phyloP scores from a whole-genome alignment of 1,140 invertebrate genomes.

The Scaptomyza graminum region DNA sequence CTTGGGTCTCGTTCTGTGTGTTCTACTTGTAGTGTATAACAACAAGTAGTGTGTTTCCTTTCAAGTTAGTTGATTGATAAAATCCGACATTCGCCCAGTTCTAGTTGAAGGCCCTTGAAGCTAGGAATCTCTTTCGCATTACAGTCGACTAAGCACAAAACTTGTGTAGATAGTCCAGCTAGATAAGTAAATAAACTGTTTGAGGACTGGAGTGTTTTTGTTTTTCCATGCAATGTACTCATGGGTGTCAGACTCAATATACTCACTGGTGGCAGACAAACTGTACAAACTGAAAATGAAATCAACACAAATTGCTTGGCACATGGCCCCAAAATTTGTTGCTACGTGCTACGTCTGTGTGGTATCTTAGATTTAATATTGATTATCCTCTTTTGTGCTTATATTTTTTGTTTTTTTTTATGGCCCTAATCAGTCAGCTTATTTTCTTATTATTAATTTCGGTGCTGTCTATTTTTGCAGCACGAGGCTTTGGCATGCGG shows the following conservation, averaged over 20 bases:
- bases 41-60: neutral
- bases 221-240: slow-evolving; percentile 9
- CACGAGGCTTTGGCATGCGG: slow-evolving; percentile 95
- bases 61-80: slow-evolving; percentile 2
- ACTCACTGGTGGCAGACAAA: slow-evolving; percentile 20
- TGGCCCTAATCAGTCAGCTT: slow-evolving; percentile 50
- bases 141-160: slow-evolving; percentile 65
- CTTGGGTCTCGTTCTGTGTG: neutral
- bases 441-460: slow-evolving; percentile 67
- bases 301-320: slow-evolving; percentile 77
- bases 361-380: slow-evolving; percentile 66
- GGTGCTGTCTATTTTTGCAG: slow-evolving; percentile 84
- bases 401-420: slow-evolving; percentile 9
- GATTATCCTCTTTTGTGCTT: slow-evolving; percentile 56
- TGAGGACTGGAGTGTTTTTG: slow-evolving; percentile 14
- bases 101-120: slow-evolving; percentile 1
- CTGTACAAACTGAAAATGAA: slow-evolving; percentile 78
- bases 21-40: slow-evolving; percentile 3
- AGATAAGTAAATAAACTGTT: slow-evolving; percentile 23
- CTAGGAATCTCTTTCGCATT: slow-evolving; percentile 29
- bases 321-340: slow-evolving; percentile 66
- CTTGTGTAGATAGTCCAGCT: slow-evolving; percentile 37
- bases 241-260: slow-evolving; percentile 46
- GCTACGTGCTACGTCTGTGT: slow-evolving; percentile 57
- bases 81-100: slow-evolving; percentile 7